Percentiles rank a stretch among this genome's conserved stretches.
Evolutionary conservation across 2,113 vertebrate species (phyloP).

Genomic region (Apeltes quadracus): DNA sequence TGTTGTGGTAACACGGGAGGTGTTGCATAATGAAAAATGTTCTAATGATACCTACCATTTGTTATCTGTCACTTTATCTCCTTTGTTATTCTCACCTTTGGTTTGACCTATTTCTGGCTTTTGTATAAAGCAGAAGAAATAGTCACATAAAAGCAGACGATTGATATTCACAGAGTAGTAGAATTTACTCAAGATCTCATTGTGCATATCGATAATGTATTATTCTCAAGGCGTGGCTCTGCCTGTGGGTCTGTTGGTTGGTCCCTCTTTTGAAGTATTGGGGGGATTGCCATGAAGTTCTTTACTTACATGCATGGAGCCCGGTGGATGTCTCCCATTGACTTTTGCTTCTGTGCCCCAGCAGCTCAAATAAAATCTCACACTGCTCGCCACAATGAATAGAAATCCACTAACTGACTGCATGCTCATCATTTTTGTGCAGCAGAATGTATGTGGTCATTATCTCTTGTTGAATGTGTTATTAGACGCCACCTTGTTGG

Average conservation of each 20-base stretch:
- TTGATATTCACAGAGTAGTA: background rate
- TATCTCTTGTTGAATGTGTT: background rate
- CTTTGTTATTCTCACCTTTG: background rate
- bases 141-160: too few species aligned
- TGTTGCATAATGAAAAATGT: constrained; percentile 46
- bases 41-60: constrained; percentile 14
- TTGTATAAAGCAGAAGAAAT: background rate
- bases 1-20: constrained; percentile 23
- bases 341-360: background rate
- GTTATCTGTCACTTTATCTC: constrained; percentile 8
- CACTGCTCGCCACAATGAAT: background rate
- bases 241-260: background rate
- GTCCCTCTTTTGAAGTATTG: background rate
- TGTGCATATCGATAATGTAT: background rate
- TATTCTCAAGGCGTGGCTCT: background rate
- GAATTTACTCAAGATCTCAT: background rate
- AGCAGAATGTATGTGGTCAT: background rate
- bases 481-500: background rate
- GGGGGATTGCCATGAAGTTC: background rate
- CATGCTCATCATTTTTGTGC: too few species aligned
- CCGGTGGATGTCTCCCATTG: background rate
- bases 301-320: background rate
- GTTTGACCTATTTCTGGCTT: background rate
- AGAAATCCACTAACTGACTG: background rate
- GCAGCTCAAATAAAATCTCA: background rate